Percentiles rank a stretch among this genome's conserved stretches.
phyloP scores from a whole-genome alignment of 2,797 vertebrate genomes.

The Pseudotriccus pelzelni region DNA sequence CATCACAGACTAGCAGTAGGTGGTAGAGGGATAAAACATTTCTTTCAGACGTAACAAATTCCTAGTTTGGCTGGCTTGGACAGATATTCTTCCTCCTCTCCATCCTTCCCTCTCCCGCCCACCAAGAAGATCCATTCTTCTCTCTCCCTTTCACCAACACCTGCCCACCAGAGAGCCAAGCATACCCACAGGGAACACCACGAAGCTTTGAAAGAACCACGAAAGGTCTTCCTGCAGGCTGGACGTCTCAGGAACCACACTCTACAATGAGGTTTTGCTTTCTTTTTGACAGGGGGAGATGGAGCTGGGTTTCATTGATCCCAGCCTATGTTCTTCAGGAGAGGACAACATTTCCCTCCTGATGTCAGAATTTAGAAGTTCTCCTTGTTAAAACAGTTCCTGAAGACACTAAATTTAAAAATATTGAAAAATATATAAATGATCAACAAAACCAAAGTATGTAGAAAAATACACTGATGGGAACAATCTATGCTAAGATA shows the following conservation, averaged over 20 bases:
- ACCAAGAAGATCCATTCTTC: background rate
- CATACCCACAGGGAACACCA: background rate
- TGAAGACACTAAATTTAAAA: background rate
- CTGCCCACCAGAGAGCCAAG: background rate
- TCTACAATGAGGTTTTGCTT: background rate
- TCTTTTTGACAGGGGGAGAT: background rate
- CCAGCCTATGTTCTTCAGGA: background rate
- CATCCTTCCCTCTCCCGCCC: background rate
- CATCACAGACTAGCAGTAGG: background rate
- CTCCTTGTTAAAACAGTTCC: background rate
- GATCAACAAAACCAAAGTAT: background rate
- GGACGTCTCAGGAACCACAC: rapidly evolving
- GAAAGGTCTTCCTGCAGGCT: background rate
- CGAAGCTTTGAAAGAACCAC: background rate
- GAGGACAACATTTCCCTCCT: background rate
- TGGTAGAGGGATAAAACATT: background rate
- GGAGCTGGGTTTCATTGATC: background rate
- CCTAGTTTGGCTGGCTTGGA: background rate
- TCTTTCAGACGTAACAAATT: background rate
- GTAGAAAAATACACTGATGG: background rate
- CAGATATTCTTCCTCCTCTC: background rate
- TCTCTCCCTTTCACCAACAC: background rate
- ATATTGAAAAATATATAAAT: background rate
- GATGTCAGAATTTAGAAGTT: background rate
- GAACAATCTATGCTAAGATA: background rate